phyloP scores from a whole-genome alignment of 92 coral and sea anemone genomes.

The Palythoa caribaeorum region DNA sequence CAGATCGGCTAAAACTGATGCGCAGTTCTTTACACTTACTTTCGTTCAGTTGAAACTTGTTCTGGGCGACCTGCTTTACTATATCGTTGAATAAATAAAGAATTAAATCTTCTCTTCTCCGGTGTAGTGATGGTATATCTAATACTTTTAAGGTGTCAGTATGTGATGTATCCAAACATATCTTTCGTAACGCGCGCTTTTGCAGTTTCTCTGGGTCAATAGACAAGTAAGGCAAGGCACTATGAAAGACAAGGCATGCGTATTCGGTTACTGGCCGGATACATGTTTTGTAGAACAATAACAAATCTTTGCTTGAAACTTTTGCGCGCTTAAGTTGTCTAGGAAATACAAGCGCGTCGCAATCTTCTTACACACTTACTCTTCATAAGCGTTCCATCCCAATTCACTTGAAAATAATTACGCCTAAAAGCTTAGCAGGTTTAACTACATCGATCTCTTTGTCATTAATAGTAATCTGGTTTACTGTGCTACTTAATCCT shows the following conservation, averaged over 20 bases:
- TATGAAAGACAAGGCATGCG: background rate
- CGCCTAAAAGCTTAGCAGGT: conserved; percentile 35
- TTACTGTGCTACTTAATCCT: background rate
- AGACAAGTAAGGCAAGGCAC: background rate
- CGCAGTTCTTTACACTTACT: too few species aligned
- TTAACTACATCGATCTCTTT: background rate
- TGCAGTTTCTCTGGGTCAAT: background rate
- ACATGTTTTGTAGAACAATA: conserved; percentile 22
- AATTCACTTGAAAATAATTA: conserved; percentile 38
- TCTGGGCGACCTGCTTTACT: too few species aligned
- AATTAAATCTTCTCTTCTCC: background rate
- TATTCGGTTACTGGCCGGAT: background rate
- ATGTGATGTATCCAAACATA: background rate
- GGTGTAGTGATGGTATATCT: conserved; percentile 1
- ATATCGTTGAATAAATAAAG: too few species aligned
- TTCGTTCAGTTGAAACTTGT: too few species aligned
- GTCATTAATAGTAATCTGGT: background rate
- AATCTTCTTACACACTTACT: conserved; percentile 2
- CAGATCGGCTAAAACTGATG: too few species aligned
- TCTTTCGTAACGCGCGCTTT: background rate
- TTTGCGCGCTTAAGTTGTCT: conserved; percentile 47
- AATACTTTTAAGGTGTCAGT: background rate
- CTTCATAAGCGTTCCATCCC: conserved; percentile 41
- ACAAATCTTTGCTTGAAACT: conserved; percentile 32
- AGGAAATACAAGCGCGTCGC: background rate